Evolutionary conservation across 2,888 invertebrate genomes (phyloP), one percentile per base, ranked within the genome.

Genomic region (Tanytarsus gracilentus): DNA sequence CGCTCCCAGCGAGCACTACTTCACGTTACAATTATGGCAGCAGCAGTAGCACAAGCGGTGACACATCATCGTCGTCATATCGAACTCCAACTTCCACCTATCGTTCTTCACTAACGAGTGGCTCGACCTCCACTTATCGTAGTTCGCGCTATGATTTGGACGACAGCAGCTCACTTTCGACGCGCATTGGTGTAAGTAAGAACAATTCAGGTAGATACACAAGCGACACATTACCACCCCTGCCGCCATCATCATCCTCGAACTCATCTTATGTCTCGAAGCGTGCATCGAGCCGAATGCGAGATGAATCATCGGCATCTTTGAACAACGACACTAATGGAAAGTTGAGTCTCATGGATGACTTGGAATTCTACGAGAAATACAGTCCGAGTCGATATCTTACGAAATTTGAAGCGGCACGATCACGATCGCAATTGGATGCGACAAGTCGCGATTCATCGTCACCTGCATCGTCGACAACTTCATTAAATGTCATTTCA

Each of bases 321-420:
- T 75, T 62, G 67, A 16, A 36, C 14, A 30, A 44, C n/a, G 55
- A 55, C 8, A 6, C 39, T 2, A 4, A 70, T 40, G 72, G 73
- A 0, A 76, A 76, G 30, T 76, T 77, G 27, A 68, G 78, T 67
- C 78, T 76, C 55, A 82, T 77, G 79, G 82, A 77, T 58, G 78
- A 78, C 1, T 81, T 85, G 29, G 86, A 87, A 64, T 72, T 86
- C 63, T 82, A 84, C 69, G 83, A 82, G 67, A 86, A 85, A 71
- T 88, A 88, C 69, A 86, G 86, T 36, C 85, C 86, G 52, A 78
- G 83, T 39, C 82, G 84, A 69, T 87, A 88, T 71, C 80, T 84
- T 68, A 86, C 87, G 63, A 74, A 72, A 68, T 70, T 70, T 71
- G 75, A 74, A 71, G 69, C 72, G 66, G 70, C 71, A 72, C 72